Evolutionary conservation across 2,113 vertebrate genomes (phyloP).

Genomic region (Tiliqua scincoides): DNA sequence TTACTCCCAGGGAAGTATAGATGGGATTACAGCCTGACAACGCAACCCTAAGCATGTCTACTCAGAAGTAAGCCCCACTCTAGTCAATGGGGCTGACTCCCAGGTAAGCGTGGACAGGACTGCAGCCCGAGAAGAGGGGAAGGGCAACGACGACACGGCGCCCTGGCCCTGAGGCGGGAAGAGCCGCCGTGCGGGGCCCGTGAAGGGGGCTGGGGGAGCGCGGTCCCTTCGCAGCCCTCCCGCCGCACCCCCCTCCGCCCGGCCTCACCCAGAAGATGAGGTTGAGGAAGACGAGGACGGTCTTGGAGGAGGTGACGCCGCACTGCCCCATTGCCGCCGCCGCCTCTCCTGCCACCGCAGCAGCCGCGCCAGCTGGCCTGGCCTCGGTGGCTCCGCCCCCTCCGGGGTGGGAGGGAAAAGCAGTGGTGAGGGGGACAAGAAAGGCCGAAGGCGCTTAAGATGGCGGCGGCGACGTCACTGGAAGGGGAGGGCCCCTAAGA

Average conservation of each 20-base stretch:
- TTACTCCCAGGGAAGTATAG: no score
- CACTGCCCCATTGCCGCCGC: slow-evolving; percentile 83
- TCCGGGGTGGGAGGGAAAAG: not conserved
- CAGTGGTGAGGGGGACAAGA: rapidly evolving
- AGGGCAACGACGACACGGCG: no score
- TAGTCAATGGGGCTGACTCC: no score
- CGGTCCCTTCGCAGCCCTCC: not conserved
- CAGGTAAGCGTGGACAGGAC: no score
- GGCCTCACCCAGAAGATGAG: slow-evolving; percentile 93
- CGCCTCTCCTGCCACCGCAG: slow-evolving; percentile 2
- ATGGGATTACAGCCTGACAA: no score
- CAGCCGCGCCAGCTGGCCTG: slow-evolving; percentile 23
- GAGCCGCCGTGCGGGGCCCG: no score
- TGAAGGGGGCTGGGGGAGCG: not conserved
- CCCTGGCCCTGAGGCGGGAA: no score
- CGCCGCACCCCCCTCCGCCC: slow-evolving; percentile 36
- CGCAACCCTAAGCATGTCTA: no score
- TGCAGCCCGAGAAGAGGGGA: no score
- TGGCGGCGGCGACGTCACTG: slow-evolving; percentile 55
- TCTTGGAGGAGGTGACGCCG: slow-evolving; percentile 96
- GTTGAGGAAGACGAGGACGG: slow-evolving; percentile 95
- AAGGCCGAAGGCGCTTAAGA: slow-evolving; percentile 43
- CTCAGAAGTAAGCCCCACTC: no score
- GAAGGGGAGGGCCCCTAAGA: slow-evolving; percentile 53
- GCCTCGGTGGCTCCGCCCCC: slow-evolving; percentile 5